phyloP scores from a whole-genome alignment of 2,113 vertebrate species.

The Aptenodytes forsteri region DNA sequence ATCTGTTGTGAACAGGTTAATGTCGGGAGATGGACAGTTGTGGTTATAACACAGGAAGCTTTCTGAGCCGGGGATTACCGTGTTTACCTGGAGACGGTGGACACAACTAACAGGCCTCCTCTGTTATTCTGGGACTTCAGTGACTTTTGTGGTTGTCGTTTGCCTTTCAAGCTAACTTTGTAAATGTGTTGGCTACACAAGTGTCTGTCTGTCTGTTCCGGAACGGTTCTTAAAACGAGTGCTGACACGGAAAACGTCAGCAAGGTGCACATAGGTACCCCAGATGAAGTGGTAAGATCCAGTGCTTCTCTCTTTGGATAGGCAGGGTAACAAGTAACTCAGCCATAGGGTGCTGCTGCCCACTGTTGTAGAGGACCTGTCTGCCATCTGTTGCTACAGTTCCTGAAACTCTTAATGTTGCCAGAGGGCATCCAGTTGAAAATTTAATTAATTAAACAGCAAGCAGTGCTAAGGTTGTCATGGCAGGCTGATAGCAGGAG shows the following conservation, averaged over 20 bases:
- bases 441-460: background rate
- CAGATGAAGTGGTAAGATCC: background rate
- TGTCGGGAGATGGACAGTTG: background rate
- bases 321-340: background rate
- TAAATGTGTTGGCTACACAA: background rate
- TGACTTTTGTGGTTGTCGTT: background rate
- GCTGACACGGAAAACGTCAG: accelerated
- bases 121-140: background rate
- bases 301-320: background rate
- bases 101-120: background rate
- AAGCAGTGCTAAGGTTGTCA: background rate
- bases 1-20: background rate
- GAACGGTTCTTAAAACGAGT: background rate
- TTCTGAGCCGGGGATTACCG: background rate
- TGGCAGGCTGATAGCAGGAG: background rate
- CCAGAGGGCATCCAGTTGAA: background rate
- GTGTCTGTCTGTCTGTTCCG: background rate
- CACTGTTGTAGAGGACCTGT: background rate
- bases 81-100: background rate
- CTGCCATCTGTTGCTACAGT: background rate
- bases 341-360: background rate
- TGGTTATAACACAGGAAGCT: background rate
- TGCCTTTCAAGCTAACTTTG: background rate
- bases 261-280: background rate
- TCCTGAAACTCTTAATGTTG: background rate